Evolutionary conservation across 2,797 vertebrate species (phyloP), one percentile per base, ranked within the genome.

Genomic region (Chloroceryle inda): DNA sequence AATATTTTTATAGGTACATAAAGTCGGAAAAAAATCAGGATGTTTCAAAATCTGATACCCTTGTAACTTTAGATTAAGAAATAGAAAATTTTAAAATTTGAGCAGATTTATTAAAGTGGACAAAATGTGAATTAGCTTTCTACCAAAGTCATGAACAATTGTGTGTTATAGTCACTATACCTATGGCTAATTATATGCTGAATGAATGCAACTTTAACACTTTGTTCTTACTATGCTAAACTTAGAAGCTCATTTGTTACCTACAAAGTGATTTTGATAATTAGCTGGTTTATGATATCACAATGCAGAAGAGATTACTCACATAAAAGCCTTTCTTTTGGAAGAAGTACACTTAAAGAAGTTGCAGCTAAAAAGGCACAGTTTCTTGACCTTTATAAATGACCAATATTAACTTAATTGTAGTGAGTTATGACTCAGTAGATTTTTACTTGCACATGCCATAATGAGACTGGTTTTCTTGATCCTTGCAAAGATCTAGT

Each of bases 371-470:
- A 86, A 67, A 56, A 35, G 20, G 6, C 20, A 15, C 1, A 4
- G 2, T 38, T 84, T 61, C 12, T 53, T 75, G 23, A 19, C 11
- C 72, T 84, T 66, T 61, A 15, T 19, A 69, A 47, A 29, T 47
- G 7, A 61, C 14, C 1, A 9, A 7, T 37, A 33, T 55, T 71
- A 73, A 42, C 10, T 56, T 61, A 29, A 47, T 73, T 86, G 77
- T 40, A 53, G 6, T n/a, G 64, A 63, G 56, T 26, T 92, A 35
- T 67, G 27, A 55, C 18, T 89, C 16, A 15, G 17, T 53, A 14
- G 18, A 44, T 14, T 68, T 50, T 77, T 37, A 17, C 33, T 61
- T 58, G 18, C 2, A 2, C 0, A 0, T 35, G 1, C 66, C 5
- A 11, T 18, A 27, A 56, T 58, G 16, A 40, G 33, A 33, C 8